Base-by-base conservation (phyloP, 2,113 vertebrate genomes). In the Erpornis zantholeuca region DNA sequence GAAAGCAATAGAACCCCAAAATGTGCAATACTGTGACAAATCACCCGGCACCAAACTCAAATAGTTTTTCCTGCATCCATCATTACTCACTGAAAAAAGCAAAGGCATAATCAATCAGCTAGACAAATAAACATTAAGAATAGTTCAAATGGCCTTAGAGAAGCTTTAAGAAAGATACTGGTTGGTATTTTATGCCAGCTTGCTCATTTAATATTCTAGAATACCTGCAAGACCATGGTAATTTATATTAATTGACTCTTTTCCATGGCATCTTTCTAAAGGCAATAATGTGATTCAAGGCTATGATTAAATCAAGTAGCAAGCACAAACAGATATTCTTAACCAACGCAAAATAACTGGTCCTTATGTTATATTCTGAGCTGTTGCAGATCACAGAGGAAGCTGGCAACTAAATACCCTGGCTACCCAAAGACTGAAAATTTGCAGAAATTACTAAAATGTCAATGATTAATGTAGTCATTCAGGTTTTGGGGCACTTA, bases 181-280 rank as follows among this genome's bases (percentile, higher is more conserved):
- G 16, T 77, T 92, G 29, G 13, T 76, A 31, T 83, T 82, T 95
- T 90, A 50, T 50, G 63, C 47, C 49, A 87, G 59, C 71, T 66
- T 92, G 40, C 42, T 88, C 53, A 83, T 95, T 76, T 90, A 76
- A 68, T 92, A 88, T 77, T 82, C 78, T 84, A 90, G 56, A 96
- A 94, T 45, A 69, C 28, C 44, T 80, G 80, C 35, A 42, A 61
- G 60, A 65, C 40, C 44, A n/a, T 40, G n/a, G 72, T 71, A 38
- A 85, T 92, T 94, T 94, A 36, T 95, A 82, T 63, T 93, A 89
- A 91, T 94, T 91, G 72, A 83, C 64, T 85, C 35, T 81, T 94
- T 92, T 95, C 77, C n/a, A 56, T 28, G 57, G 6, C 56, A 73
- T 71, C 27, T 77, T 89, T 92, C 85, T 87, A 56, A 83, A 87